Percentiles rank a stretch among this genome's conserved stretches.
phyloP scores from a whole-genome alignment of 2,797 vertebrate species.

The Podarcis lilfordi region DNA sequence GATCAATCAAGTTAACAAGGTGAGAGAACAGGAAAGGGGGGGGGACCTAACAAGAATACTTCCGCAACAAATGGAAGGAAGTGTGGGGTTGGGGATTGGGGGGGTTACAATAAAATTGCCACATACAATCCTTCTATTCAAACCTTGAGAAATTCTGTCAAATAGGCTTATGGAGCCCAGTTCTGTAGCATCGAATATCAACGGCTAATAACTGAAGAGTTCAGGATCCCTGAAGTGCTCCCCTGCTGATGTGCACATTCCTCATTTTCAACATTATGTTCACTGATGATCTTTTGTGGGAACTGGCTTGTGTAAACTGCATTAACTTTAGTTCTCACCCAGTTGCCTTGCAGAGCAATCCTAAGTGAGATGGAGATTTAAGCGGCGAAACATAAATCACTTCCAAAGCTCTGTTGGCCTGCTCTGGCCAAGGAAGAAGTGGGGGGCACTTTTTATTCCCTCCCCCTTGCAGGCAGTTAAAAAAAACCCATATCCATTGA shows the following conservation, averaged over 20 bases:
- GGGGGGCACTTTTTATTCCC: too few relatives aligned
- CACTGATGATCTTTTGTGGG: not conserved
- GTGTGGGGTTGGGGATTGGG: not conserved
- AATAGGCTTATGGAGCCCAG: not conserved
- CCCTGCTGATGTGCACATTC: not conserved
- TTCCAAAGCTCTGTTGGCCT: too few relatives aligned
- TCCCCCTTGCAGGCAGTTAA: too few relatives aligned
- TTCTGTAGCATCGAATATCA: not conserved
- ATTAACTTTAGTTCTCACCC: not conserved
- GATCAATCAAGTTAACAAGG: not conserved
- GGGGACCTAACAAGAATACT: not conserved
- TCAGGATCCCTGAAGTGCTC: not conserved
- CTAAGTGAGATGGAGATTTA: too few relatives aligned
- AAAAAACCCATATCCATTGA: too few relatives aligned
- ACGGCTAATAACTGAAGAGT: not conserved
- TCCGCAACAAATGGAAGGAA: not conserved
- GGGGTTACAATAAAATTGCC: not conserved
- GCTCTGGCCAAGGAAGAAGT: too few relatives aligned
- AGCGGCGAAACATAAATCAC: too few relatives aligned
- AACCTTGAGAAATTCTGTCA: not conserved
- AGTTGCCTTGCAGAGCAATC: not conserved
- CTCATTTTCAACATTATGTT: not conserved
- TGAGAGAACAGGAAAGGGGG: not conserved
- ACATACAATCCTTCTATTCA: not conserved
- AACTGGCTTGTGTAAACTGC: not conserved